Base-by-base conservation (phyloP, 2,797 vertebrate genomes). In the Enteromius trimaculatus region DNA sequence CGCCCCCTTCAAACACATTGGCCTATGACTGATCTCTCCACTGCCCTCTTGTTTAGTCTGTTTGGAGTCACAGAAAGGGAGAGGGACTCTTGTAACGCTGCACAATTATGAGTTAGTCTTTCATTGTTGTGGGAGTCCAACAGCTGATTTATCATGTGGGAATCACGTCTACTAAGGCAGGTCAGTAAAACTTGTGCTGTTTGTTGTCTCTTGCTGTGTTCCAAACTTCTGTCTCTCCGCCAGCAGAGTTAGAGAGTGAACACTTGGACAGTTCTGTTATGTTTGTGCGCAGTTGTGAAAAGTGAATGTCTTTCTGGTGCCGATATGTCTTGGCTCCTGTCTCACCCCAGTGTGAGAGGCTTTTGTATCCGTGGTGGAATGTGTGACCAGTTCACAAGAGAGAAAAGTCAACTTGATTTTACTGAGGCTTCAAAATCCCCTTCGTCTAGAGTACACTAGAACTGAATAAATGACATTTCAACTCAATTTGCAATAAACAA, bases 81-180 rank as follows among this genome's bases (percentile, higher is more conserved):
- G 84, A 78, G 60, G 44, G 49, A 44, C 37, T 69, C 64, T 65
- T 78, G 76, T 70, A 26, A 39, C 23, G 68, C 44, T 76, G 39
- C 55, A 55, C 39, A 75, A 39, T 8, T 26, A 82, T 69, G 80
- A 82, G 26, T 34, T 76, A 66, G 69, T 69, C 44, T 66, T 84
- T 42, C 9, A 29, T 16, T 83, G 64, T 75, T 62, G 74, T 87
- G 71, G 86, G 78, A 77, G 87, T 16, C 87, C 86, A 3, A 44
- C 84, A 83, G 53, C 80, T 64, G 21, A 60, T 66, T 80, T 34
- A 89, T 84, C 85, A 94, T 94, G 92, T 88, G 91, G 92, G 72
- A 89, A 78, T 70, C 58, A 53, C 11, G 89, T 89, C 90, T 90
- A 85, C 92, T 80, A 86, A 87, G 90, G 91, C 93, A 94, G 94